phyloP scores from a whole-genome alignment of 2,888 invertebrate genomes.

The Steinernema carpocapsae region DNA sequence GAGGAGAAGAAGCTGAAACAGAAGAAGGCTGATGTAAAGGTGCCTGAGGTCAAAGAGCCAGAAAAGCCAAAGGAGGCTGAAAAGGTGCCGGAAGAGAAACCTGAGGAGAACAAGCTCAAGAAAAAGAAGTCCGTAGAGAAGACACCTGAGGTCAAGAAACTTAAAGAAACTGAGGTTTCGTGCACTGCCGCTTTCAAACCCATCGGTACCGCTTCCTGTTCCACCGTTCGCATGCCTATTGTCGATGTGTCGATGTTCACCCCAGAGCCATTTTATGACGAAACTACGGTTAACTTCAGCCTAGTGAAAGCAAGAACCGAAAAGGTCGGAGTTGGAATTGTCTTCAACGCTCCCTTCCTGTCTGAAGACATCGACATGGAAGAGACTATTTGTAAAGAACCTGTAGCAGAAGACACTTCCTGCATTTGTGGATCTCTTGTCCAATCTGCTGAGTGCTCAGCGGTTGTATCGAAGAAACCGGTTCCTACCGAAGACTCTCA shows the following conservation, averaged over 20 bases:
- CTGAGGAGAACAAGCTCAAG: not conserved
- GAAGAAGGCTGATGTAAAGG: too few relatives aligned
- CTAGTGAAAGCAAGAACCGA: conserved; percentile 47
- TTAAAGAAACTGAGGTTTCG: not conserved
- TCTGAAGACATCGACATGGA: conserved; percentile 48
- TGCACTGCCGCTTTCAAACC: not conserved
- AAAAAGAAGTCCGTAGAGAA: not conserved
- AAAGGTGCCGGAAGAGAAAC: conserved; percentile 15
- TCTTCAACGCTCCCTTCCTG: conserved; percentile 48
- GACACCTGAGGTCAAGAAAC: conserved; percentile 13
- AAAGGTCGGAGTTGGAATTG: conserved; percentile 45
- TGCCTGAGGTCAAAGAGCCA: too few relatives aligned
- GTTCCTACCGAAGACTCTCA: not conserved
- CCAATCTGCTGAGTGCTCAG: not conserved
- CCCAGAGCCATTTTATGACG: conserved; percentile 6
- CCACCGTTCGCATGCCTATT: not conserved
- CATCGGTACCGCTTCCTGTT: not conserved
- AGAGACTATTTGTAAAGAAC: conserved; percentile 34
- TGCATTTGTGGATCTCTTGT: not conserved
- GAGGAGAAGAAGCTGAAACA: too few relatives aligned
- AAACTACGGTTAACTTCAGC: conserved; percentile 10
- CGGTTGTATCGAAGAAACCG: not conserved
- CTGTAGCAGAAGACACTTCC: conserved; percentile 4
- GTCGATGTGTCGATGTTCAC: not conserved
- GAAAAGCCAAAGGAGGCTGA: too few relatives aligned